Evolutionary conservation across 2,888 invertebrate genomes (phyloP).

Genomic region (Scaptomyza tumidula): DNA sequence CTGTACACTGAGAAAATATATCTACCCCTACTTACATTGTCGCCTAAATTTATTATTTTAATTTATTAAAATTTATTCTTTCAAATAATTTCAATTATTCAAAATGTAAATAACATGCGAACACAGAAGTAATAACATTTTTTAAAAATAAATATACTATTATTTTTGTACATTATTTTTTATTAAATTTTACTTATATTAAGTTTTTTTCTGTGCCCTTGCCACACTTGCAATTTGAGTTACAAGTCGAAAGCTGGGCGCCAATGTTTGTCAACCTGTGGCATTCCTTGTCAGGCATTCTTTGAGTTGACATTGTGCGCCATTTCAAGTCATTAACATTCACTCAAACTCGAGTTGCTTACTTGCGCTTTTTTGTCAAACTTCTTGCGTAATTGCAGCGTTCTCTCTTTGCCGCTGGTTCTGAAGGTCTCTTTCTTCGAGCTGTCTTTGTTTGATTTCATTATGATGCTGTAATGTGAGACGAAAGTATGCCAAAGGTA

Average conservation of each 20-base stretch:
- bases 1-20: background rate
- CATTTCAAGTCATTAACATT: slow-evolving; percentile 75
- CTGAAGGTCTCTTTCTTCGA: background rate
- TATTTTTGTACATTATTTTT: too few species aligned
- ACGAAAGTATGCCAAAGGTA: slow-evolving; percentile 29
- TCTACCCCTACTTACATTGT: too few species aligned
- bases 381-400: slow-evolving; percentile 71
- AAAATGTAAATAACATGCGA: too few species aligned
- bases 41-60: too few species aligned
- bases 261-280: slow-evolving; percentile 63
- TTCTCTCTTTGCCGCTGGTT: slow-evolving; percentile 55
- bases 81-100: too few species aligned
- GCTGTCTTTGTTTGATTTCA: slow-evolving; percentile 65
- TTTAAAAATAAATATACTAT: too few species aligned
- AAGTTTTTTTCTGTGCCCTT: slow-evolving; percentile 2
- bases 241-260: slow-evolving; percentile 22
- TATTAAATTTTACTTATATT: background rate
- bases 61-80: too few species aligned
- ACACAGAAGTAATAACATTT: too few species aligned
- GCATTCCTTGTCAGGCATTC: slow-evolving; percentile 25
- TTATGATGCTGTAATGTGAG: slow-evolving; percentile 55
- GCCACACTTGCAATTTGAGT: slow-evolving; percentile 38
- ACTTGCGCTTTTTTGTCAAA: slow-evolving; percentile 62
- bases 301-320: slow-evolving; percentile 52
- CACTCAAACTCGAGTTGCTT: slow-evolving; percentile 30